phyloP scores from a whole-genome alignment of 2,113 vertebrate genomes.

The Cheirogaleus medius region DNA sequence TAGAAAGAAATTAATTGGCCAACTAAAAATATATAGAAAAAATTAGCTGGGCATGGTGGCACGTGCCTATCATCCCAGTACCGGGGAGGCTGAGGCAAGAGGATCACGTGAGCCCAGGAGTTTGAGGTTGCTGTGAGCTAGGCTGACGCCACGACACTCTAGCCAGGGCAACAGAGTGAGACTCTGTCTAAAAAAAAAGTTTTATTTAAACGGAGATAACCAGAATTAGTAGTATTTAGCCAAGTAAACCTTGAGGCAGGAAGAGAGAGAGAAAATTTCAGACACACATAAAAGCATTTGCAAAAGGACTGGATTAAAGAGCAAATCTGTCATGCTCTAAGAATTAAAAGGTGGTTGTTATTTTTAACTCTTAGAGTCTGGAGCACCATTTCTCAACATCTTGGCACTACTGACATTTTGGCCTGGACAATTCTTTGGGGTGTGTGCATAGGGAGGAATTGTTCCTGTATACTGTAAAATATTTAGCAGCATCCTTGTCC shows the following conservation, averaged over 20 bases:
- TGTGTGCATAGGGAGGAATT: accelerated
- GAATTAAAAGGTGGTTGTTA: neutral
- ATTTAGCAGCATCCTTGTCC: neutral
- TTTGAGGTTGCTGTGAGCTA: too few relatives aligned
- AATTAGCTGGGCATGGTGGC: too few relatives aligned
- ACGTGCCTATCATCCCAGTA: too few relatives aligned
- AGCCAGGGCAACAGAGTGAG: too few relatives aligned
- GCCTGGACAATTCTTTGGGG: neutral
- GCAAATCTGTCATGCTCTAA: neutral
- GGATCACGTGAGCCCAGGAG: too few relatives aligned
- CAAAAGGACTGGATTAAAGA: neutral
- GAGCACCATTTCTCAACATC: neutral
- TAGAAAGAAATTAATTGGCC: too few relatives aligned
- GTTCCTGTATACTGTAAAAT: neutral
- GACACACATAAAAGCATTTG: neutral
- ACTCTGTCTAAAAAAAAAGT: too few relatives aligned
- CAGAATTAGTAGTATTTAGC: neutral
- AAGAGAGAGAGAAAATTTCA: neutral
- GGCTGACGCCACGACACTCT: too few relatives aligned
- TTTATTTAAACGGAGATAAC: neutral
- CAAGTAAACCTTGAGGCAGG: neutral
- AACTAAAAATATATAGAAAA: too few relatives aligned
- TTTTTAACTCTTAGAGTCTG: neutral
- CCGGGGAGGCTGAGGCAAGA: too few relatives aligned
- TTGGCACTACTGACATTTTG: neutral